A percentile compares a stretch with the other conserved stretches of the same genome.
Evolutionary conservation across 2,797 vertebrate species (phyloP).

Genomic region (Onychomys leucogaster): DNA sequence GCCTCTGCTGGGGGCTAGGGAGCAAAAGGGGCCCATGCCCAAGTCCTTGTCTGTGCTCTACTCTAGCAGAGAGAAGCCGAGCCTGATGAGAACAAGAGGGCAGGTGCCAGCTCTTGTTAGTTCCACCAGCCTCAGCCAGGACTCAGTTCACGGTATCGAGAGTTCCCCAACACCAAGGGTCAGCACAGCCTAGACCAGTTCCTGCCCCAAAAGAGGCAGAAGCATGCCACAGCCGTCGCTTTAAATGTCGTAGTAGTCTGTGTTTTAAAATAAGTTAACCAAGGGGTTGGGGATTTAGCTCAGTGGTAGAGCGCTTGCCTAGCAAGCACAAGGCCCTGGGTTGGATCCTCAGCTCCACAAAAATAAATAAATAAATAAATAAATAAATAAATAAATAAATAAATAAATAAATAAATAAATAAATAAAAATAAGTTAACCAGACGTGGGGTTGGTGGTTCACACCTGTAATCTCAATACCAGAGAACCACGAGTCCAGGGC

Average conservation of each 20-base stretch:
- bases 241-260: neutral
- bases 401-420: too few species aligned
- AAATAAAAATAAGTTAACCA: neutral
- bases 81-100: neutral
- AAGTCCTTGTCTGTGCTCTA: neutral
- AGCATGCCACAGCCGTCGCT: fast-evolving
- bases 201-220: neutral
- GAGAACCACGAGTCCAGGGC: too few species aligned
- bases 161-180: too few species aligned
- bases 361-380: too few species aligned
- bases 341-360: too few species aligned
- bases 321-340: too few species aligned
- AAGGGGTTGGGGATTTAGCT: too few species aligned
- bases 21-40: neutral
- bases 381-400: too few species aligned
- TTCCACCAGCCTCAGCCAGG: neutral
- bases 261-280: neutral
- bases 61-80: neutral
- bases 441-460: neutral
- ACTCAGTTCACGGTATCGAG: neutral
- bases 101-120: neutral
- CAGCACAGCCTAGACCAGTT: fast-evolving
- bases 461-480: neutral
- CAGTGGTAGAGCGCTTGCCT: too few species aligned
- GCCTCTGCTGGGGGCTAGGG: neutral